Base-by-base conservation (phyloP, 2,888 invertebrate genomes). In the Sericinus montela region DNA sequence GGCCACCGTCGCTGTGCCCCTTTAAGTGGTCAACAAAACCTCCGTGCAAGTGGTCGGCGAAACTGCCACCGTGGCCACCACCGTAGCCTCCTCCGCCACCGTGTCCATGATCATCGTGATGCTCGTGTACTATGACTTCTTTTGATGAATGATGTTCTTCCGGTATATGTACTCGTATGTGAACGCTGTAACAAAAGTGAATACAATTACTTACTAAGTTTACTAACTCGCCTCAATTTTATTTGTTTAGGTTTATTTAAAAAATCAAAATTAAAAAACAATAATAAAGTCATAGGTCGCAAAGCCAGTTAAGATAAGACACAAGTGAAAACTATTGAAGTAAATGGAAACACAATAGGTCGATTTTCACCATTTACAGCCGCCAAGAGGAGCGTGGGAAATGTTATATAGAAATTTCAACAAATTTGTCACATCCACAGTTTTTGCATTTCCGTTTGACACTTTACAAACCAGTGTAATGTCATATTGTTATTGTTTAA, bases 111-210 rank as follows among this genome's bases (percentile, higher is more conserved):
- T 76, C 74, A 11, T 78, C 75, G 54, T 82, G 75, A 42, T 79
- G 72, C 54, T 84, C 84, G 46, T 86, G 85, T 41, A 85, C 69
- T 45, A 89, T 69, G 39, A 86, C 80, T 65, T 89, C 87, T 60
- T 89, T 87, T 0, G 83, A 68, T 7, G 80, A 77, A 56, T 88
- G 84, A 58, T 87, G 84, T 47, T 78, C 65, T 59, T 90, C 90
- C 56, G 90, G 90, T 65, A 91, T 75, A 60, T 90, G 90, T 19
- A 91, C 85, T 55, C 89, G 82, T 62, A 91, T 91, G 63, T 91
- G 91, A 45, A 91, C 90, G 67, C 91, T 91, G 80, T 14, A 86
- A 89, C 67, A 70, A 69, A 63, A 55, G n/a, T n/a, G n/a, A n/a
- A n/a, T n/a, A n/a, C n/a, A n/a, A n/a, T n/a, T n/a, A n/a, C n/a